A percentile compares a stretch with the other conserved stretches of the same genome.
These are phyloP conservation scores for Girardinus metallicus DNA, from an alignment of 2,797 vertebrate species.

Conservation along the genomic window DNA sequence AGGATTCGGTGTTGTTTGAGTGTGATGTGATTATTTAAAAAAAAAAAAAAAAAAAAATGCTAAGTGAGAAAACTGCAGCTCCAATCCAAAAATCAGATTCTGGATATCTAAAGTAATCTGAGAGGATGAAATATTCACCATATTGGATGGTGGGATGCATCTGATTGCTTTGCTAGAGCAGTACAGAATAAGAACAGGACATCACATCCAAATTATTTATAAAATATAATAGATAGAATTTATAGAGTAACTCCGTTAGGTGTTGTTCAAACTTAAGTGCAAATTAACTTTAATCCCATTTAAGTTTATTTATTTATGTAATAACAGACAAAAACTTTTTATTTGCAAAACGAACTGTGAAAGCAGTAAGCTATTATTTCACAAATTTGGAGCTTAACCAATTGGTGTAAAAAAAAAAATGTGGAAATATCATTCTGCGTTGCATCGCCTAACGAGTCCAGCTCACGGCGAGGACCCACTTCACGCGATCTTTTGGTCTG, in stretches of 20 bases:
- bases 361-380: not conserved
- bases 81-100: not conserved
- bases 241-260: not conserved
- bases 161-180: conserved; percentile 27
- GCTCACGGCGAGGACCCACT: conserved; percentile 14
- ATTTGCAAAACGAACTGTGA: not conserved
- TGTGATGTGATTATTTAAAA: not conserved
- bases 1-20: not conserved
- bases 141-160: not conserved
- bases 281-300: not conserved
- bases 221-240: not conserved
- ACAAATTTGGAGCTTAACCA: not conserved
- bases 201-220: conserved; percentile 4
- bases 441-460: conserved; percentile 3
- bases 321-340: not conserved
- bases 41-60: not conserved
- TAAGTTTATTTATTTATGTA: not conserved
- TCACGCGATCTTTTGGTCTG: conserved; percentile 33
- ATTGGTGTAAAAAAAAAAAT: not conserved
- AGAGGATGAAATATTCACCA: not conserved
- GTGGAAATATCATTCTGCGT: not conserved
- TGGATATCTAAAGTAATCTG: not conserved
- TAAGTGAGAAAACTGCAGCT: not conserved
- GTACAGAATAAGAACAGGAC: not conserved
- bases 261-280: conserved; percentile 11